These are phyloP conservation scores for Ceratina calcarata DNA, from an alignment of 1,140 invertebrate species.

Conservation along the genomic window DNA sequence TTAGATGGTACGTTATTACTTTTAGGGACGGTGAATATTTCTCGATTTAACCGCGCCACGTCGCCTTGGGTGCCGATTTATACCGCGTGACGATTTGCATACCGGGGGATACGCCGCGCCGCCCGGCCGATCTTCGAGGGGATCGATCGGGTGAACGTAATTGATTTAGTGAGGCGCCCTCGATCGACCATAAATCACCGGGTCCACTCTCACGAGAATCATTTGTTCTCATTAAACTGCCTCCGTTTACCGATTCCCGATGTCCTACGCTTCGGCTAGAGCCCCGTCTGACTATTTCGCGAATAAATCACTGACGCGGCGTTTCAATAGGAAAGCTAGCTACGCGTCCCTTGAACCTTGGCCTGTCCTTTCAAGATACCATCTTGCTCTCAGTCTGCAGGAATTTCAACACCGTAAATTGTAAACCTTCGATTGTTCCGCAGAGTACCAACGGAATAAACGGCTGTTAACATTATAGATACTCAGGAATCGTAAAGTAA, in stretches of 20 bases:
- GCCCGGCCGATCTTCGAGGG: background rate
- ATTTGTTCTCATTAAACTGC: constrained; percentile 55
- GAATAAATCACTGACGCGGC: background rate
- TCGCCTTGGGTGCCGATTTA: constrained; percentile 47
- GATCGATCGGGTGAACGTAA: constrained; percentile 45
- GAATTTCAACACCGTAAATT: no score
- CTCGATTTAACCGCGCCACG: constrained; percentile 38
- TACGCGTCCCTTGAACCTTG: background rate
- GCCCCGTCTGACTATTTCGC: background rate
- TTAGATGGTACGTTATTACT: constrained; percentile 42
- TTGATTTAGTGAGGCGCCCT: constrained; percentile 51
- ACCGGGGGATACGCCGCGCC: constrained; percentile 5
- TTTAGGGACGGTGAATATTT: constrained; percentile 45
- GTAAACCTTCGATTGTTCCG: no score
- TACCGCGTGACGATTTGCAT: constrained; percentile 40
- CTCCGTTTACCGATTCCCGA: constrained; percentile 23
- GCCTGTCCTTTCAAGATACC: no score
- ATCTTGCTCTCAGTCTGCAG: no score
- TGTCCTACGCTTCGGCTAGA: background rate
- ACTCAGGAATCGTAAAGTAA: no score
- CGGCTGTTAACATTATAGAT: no score
- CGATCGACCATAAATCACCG: constrained; percentile 49
- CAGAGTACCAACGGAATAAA: no score
- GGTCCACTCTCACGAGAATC: constrained; percentile 41
- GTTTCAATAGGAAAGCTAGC: background rate